Conservation (phyloP, 2,113 vertebrate genomes). For the Machaerirhynchus nigripectus region DNA sequence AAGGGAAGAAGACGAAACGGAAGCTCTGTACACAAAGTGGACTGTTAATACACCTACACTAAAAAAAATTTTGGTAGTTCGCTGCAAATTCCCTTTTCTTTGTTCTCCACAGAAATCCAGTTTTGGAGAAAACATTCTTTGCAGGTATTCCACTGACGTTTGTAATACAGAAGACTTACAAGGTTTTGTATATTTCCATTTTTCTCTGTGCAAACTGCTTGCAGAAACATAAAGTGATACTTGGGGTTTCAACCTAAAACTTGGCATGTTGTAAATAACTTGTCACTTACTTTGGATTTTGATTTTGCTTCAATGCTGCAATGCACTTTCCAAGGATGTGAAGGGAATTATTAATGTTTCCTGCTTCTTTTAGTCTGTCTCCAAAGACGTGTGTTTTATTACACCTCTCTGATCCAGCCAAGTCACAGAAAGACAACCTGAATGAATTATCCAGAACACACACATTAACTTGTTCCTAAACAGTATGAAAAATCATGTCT, state of each 20-base stretch:
- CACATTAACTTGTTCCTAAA: not conserved
- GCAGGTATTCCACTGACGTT: not conserved
- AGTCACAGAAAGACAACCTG: conserved; percentile 87
- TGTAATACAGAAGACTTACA: not conserved
- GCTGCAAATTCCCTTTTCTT: not conserved
- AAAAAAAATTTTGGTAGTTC: not conserved
- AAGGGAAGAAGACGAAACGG: not conserved
- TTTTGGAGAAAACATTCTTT: not conserved
- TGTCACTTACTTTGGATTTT: conserved; percentile 77
- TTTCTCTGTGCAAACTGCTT: not conserved
- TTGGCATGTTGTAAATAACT: not conserved
- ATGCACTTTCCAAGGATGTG: conserved; percentile 91
- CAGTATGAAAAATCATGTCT: not conserved
- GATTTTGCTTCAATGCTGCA: conserved; percentile 80
- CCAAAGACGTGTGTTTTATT: conserved; percentile 87
- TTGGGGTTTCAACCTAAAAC: not conserved
- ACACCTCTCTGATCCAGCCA: conserved; percentile 89
- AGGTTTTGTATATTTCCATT: not conserved
- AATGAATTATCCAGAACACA: not conserved
- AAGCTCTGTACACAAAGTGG: not conserved
- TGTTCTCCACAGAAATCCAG: not conserved
- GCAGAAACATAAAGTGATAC: not conserved
- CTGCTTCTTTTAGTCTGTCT: conserved; percentile 87
- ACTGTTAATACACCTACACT: not conserved
- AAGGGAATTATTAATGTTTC: conserved; percentile 90